Percentiles rank a stretch among this genome's conserved stretches.
Evolutionary conservation across 2,113 vertebrate genomes (phyloP).

Genomic region (Stomatorhinus ivindoensis): DNA sequence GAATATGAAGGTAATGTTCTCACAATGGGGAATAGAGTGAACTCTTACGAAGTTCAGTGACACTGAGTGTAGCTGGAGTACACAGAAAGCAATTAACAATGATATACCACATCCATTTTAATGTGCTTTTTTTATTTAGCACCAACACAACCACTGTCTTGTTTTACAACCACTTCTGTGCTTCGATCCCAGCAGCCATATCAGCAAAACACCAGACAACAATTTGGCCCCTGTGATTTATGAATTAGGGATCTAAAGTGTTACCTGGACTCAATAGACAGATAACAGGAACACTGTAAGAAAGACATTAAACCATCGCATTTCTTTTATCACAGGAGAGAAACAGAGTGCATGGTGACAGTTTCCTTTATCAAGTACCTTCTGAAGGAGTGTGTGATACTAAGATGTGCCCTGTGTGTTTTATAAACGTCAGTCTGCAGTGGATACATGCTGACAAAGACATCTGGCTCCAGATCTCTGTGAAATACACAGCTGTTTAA

Average conservation of each 20-base stretch:
- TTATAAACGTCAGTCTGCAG: neutral
- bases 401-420: neutral
- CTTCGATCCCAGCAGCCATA: neutral
- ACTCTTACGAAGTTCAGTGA: neutral
- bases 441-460: neutral
- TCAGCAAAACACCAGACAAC: neutral
- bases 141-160: neutral
- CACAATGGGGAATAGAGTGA: neutral
- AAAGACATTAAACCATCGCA: neutral
- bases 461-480: neutral
- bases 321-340: neutral
- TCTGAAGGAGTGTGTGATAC: neutral
- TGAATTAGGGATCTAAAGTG: neutral
- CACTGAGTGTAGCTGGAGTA: neutral
- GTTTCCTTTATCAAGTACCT: neutral
- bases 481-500: neutral
- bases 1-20: neutral
- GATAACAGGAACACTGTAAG: neutral
- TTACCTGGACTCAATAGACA: neutral
- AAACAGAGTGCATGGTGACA: neutral
- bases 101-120: neutral
- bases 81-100: neutral
- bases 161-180: neutral
- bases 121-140: neutral
- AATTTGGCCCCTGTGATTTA: neutral